Conservation (phyloP, 2,888 invertebrate genomes). For the Meghimatium bilineatum region DNA sequence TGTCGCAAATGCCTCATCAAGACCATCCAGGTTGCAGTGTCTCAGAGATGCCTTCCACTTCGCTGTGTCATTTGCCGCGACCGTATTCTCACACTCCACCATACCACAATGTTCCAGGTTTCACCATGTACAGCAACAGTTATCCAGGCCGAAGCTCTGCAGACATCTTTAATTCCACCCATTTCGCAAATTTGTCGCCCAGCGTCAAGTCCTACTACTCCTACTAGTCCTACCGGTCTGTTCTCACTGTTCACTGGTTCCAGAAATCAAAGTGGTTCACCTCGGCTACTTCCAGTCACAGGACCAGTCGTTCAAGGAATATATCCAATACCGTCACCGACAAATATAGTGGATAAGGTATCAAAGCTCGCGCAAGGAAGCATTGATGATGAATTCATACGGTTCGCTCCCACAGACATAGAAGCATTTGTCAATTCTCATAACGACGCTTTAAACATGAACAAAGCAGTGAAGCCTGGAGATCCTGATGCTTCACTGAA, state of each 20-base stretch:
- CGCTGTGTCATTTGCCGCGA: constrained; percentile 48
- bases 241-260: constrained; percentile 16
- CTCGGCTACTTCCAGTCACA: neutral
- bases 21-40: constrained; percentile 96
- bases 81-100: constrained; percentile 39
- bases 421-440: constrained; percentile 42
- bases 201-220: neutral
- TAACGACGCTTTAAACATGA: constrained; percentile 41
- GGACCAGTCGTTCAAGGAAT: neutral
- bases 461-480: neutral
- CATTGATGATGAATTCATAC: neutral
- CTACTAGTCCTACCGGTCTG: constrained; percentile 12
- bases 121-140: neutral
- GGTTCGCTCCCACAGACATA: constrained; percentile 19
- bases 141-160: neutral
- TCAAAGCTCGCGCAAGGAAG: neutral
- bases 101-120: neutral
- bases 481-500: neutral
- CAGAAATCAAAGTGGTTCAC: neutral
- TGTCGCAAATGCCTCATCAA: constrained; percentile 96
- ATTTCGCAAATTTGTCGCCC: neutral
- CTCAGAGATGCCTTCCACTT: constrained; percentile 86
- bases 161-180: neutral
- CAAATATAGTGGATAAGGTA: neutral
- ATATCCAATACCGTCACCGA: neutral